Percentiles rank a stretch among this genome's conserved stretches.
Conservation (phyloP, 1,140 invertebrate genomes). For the Ostrea edulis region DNA sequence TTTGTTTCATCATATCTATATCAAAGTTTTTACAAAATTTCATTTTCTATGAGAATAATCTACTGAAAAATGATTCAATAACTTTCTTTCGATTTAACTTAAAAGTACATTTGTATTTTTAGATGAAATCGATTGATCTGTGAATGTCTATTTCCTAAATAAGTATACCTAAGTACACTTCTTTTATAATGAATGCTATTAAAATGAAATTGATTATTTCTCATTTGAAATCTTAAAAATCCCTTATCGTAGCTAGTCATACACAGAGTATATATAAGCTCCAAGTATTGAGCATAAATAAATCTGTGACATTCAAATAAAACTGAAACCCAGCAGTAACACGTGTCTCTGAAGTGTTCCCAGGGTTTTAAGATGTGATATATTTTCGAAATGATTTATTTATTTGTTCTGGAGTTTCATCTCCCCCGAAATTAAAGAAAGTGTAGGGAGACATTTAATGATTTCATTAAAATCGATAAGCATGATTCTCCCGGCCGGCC, state of each 20-base stretch:
- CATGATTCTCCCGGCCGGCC: not conserved
- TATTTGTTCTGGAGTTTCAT: slow-evolving; percentile 12
- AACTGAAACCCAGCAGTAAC: not conserved
- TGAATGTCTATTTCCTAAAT: not conserved
- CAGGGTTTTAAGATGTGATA: not conserved
- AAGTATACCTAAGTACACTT: not conserved
- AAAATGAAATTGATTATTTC: slow-evolving; percentile 8
- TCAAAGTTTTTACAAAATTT: not conserved
- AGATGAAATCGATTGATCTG: not conserved
- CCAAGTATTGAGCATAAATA: not conserved
- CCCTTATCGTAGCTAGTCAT: slow-evolving; percentile 1
- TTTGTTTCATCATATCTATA: not conserved
- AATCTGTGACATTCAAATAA: not conserved
- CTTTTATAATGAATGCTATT: slow-evolving; percentile 1
- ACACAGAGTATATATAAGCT: not conserved
- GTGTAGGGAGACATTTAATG: not conserved
- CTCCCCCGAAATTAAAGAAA: not conserved
- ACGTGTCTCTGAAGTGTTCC: not conserved
- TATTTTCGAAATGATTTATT: slow-evolving; percentile 17
- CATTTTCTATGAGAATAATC: not conserved
- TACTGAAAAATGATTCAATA: not conserved
- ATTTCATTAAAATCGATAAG: not conserved
- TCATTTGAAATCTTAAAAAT: not conserved
- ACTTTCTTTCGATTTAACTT: not conserved
- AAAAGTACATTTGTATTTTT: not conserved